Base-by-base conservation (phyloP, 2,888 invertebrate genomes). In the Cheilosia urbana region DNA sequence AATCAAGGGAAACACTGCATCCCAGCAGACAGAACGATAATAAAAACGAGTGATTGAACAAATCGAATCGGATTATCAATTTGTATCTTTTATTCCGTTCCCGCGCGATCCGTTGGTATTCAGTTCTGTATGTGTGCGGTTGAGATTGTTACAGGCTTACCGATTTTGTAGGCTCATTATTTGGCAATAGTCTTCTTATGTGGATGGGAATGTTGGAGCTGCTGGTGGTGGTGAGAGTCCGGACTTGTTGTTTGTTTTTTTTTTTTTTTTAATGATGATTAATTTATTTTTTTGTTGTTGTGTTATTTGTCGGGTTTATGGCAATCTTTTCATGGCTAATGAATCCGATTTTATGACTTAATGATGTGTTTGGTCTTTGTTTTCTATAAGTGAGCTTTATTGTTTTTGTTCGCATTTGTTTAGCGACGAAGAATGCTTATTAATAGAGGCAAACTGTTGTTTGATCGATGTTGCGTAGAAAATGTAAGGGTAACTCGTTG, bases 21-120 rank as follows among this genome's bases (percentile, higher is more conserved):
- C 57, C 19, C 17, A 42, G 19, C 34, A 30, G 17, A 51, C 19
- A 34, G 62, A 65, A 53, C 19, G 47, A 62, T 73, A 68, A 83
- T 72, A 78, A 62, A 82, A 72, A 80, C 76, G 72, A 85, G 81
- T 85, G 72, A 85, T 85, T 85, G 76, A 76, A 81, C 76, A 81
- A 85, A 85, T 81, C 71, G 76, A 72, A 81, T 77, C 57, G 66
- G 85, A 81, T 85, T 85, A 76, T 80, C 79, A 80, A 84, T 80
- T 85, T 76, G 72, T 81, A 62, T 71, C 71, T 65, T 57, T 53
- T 62, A 21, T 34, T 9, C n/a, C 42, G 30, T 11, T 40, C 34
- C 27, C n/a, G 34, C 37, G 37, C 40, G 27, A 9, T 4, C 51
- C 24, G 47, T 17, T 19, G 17, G 58, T 63, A 40, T 55, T 27